Conservation (phyloP, 2,113 vertebrate species). For the Gorsachius goisagi region DNA sequence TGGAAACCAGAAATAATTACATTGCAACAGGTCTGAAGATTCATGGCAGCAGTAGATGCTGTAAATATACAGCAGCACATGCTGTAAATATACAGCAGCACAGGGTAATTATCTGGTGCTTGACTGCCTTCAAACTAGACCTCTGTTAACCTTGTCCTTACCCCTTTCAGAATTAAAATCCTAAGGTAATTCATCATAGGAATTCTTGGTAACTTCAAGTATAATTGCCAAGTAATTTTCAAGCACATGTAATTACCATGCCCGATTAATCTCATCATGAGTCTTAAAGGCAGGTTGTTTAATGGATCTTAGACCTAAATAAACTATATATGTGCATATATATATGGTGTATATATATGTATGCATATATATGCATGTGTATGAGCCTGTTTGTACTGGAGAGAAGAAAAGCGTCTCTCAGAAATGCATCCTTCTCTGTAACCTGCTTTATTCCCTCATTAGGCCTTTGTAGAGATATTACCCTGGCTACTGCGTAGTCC, state of each 20-base stretch:
- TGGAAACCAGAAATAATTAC: neutral
- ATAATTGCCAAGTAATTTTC: constrained; percentile 32
- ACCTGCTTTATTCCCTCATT: neutral
- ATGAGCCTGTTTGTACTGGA: neutral
- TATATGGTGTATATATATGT: neutral
- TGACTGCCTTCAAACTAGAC: neutral
- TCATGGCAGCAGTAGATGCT: neutral
- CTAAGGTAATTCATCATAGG: constrained; percentile 11
- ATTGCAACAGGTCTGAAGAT: neutral
- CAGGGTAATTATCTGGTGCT: neutral
- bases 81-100: neutral
- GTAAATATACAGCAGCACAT: neutral
- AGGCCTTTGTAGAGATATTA: neutral
- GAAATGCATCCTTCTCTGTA: neutral
- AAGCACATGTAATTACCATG: constrained; percentile 1
- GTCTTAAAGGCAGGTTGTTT: constrained; percentile 23
- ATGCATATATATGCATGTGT: neutral
- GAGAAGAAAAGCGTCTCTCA: neutral
- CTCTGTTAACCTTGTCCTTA: constrained; percentile 35
- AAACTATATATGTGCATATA: neutral
- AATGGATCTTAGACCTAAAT: neutral
- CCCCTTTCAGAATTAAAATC: constrained; percentile 3
- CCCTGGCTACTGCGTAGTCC: neutral
- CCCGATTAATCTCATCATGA: constrained; percentile 23
- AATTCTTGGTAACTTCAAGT: constrained; percentile 25